Percentiles rank a stretch among this genome's conserved stretches.
These are phyloP conservation scores for Amblyjoppa proteus DNA, from an alignment of 2,888 invertebrate genomes.

Conservation along the genomic window DNA sequence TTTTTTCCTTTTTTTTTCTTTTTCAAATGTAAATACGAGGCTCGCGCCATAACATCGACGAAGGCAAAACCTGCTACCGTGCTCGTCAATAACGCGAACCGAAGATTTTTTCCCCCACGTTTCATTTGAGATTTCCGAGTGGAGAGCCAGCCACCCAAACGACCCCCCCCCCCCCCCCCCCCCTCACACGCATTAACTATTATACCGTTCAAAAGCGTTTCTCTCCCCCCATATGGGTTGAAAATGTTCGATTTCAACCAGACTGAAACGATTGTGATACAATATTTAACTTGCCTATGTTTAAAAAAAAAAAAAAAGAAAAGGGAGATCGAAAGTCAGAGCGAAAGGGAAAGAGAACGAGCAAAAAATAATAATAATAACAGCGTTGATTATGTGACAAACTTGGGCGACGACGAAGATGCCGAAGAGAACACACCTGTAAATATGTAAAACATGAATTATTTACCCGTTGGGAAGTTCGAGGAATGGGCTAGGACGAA, in stretches of 20 bases:
- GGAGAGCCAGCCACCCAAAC: not conserved
- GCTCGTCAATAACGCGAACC: constrained; percentile 14
- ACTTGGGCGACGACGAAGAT: constrained; percentile 72
- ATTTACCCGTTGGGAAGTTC: constrained; percentile 64
- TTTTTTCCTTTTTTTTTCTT: not conserved
- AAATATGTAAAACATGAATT: constrained; percentile 80
- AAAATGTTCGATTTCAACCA: constrained; percentile 84
- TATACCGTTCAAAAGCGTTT: constrained; percentile 74
- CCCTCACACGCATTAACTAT: constrained; percentile 47
- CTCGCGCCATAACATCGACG: constrained; percentile 35
- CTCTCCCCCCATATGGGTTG: constrained; percentile 79
- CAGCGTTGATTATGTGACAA: constrained; percentile 52
- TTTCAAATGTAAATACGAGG: constrained; percentile 48
- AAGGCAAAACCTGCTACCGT: constrained; percentile 11
- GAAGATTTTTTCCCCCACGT: constrained; percentile 38
- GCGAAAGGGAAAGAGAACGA: constrained; percentile 42
- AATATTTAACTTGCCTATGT: constrained; percentile 85
- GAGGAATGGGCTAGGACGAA: constrained; percentile 25
- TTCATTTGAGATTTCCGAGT: constrained; percentile 54
- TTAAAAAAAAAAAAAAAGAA: constrained; percentile 73
- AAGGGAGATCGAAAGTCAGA: constrained; percentile 48
- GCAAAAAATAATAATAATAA: constrained; percentile 40
- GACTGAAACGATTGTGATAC: constrained; percentile 85
- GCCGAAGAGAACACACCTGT: constrained; percentile 78
- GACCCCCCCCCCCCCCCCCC: not conserved